These are phyloP conservation scores for Daboia siamensis DNA, from an alignment of 2,113 vertebrate genomes.

Conservation along the genomic window DNA sequence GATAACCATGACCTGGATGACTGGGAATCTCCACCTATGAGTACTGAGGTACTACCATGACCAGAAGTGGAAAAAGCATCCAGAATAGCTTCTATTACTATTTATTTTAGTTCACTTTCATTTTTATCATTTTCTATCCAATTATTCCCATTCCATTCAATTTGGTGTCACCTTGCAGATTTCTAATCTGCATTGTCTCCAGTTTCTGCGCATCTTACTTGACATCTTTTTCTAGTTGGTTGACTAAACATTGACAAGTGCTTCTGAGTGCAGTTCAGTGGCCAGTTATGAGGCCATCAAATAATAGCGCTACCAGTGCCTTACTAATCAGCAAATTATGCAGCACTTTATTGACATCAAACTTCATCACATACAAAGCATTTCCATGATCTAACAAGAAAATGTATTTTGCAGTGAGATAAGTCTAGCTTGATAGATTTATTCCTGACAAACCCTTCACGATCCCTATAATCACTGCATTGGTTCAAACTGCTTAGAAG, in stretches of 20 bases:
- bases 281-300: not conserved
- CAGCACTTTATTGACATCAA: not conserved
- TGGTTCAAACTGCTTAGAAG: not conserved
- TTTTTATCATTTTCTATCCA: not conserved
- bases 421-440: not conserved
- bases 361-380: not conserved
- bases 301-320: not conserved
- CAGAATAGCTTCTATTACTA: not conserved
- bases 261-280: not conserved
- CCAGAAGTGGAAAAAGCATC: not conserved
- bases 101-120: not conserved
- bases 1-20: no score
- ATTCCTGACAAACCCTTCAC: not conserved
- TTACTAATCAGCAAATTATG: not conserved
- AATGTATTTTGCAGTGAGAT: not conserved
- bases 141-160: not conserved
- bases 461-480: not conserved
- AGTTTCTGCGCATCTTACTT: not conserved
- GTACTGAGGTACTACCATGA: not conserved
- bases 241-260: not conserved
- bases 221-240: not conserved
- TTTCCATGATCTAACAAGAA: not conserved
- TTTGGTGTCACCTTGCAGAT: not conserved
- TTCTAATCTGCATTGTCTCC: not conserved
- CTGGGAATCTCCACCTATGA: no score